Evolutionary conservation across 2,797 vertebrate genomes (phyloP).

Genomic region (Eulemur albifrons): DNA sequence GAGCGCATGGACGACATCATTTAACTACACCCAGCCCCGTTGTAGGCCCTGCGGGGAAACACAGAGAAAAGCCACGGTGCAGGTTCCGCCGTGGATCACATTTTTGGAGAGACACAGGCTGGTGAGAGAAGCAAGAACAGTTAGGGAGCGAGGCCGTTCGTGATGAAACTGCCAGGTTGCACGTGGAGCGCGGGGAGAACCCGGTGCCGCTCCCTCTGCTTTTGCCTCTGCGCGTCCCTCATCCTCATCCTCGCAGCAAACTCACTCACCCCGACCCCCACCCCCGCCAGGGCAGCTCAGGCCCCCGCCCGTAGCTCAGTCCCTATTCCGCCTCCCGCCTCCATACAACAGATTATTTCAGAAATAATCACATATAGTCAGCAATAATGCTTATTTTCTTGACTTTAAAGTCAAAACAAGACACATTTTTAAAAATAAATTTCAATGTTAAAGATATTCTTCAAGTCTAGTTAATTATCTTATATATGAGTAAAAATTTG

Average conservation of each 20-base stretch:
- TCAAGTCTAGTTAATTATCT: background rate
- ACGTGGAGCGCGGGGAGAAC: fast-evolving
- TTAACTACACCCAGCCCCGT: fast-evolving
- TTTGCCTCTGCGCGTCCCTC: background rate
- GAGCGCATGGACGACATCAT: fast-evolving
- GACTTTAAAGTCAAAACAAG: background rate
- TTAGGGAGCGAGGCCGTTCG: fast-evolving
- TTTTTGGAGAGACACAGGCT: background rate
- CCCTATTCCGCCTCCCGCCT: background rate
- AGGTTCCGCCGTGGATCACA: fast-evolving
- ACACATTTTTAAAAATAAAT: background rate
- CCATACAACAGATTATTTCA: background rate
- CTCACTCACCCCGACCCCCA: fast-evolving
- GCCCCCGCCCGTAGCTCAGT: fast-evolving
- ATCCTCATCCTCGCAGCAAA: fast-evolving
- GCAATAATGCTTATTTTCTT: background rate
- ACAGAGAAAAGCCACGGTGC: fast-evolving
- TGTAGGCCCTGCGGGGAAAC: background rate
- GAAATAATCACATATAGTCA: background rate
- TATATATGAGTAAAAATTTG: background rate
- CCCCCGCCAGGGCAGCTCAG: fast-evolving
- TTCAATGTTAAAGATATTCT: background rate
- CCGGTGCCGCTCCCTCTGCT: no score
- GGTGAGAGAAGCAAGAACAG: background rate
- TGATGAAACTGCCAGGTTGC: fast-evolving